These are phyloP conservation scores for Dendrolimus pini DNA, from an alignment of 2,888 invertebrate genomes.

Conservation along the genomic window DNA sequence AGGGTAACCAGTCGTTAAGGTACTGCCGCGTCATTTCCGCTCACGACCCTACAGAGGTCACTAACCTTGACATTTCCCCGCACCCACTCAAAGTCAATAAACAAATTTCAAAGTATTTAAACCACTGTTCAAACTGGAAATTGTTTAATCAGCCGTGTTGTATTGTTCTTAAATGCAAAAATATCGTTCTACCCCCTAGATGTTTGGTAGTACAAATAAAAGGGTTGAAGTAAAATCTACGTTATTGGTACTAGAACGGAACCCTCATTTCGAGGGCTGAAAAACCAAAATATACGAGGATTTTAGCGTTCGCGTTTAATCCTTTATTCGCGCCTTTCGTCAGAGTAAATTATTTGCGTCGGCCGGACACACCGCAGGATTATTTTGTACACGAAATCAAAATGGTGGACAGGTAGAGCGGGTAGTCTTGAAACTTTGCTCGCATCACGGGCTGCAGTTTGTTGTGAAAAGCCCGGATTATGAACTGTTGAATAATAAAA, in stretches of 20 bases:
- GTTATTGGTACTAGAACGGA: conserved; percentile 5
- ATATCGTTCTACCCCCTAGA: conserved; percentile 30
- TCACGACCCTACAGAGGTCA: conserved; percentile 32
- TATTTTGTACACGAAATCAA: conserved; percentile 55
- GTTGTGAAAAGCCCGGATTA: conserved; percentile 38
- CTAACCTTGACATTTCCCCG: conserved; percentile 38
- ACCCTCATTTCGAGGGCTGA: conserved; percentile 17
- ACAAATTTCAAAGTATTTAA: conserved; percentile 25
- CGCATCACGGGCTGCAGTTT: conserved; percentile 27
- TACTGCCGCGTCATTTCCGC: conserved; percentile 19
- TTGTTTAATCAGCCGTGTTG: conserved; percentile 39
- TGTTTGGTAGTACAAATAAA: conserved; percentile 47
- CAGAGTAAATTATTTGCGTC: conserved; percentile 59
- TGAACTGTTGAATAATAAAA: conserved; percentile 26
- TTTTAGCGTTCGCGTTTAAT: conserved; percentile 50
- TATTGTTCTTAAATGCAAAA: conserved; percentile 44
- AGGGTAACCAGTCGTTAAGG: conserved; percentile 17
- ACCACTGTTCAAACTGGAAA: conserved; percentile 19
- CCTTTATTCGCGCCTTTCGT: conserved; percentile 56
- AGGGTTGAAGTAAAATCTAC: conserved; percentile 26
- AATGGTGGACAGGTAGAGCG: conserved; percentile 47
- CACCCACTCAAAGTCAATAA: conserved; percentile 17
- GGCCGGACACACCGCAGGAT: conserved; percentile 53
- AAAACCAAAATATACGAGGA: conserved; percentile 59
- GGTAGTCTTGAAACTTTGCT: conserved; percentile 17